A percentile compares a stretch with the other conserved stretches of the same genome.
Evolutionary conservation across 2,113 vertebrate genomes (phyloP).

Genomic region (Gymnogyps californianus): DNA sequence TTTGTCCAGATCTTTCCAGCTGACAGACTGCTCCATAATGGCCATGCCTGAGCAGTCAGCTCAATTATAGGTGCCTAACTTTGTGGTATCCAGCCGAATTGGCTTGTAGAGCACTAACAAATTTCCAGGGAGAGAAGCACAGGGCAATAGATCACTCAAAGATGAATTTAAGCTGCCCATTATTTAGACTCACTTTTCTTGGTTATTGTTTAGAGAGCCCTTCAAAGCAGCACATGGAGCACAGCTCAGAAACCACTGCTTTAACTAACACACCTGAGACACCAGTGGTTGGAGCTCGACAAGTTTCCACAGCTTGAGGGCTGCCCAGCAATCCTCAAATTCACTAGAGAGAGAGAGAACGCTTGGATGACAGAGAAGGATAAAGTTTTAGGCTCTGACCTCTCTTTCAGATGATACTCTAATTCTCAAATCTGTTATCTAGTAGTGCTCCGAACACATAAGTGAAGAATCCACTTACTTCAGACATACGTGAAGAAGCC

Average conservation of each 20-base stretch:
- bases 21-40: neutral
- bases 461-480: neutral
- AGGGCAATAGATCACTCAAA: neutral
- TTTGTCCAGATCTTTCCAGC: neutral
- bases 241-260: neutral
- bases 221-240: neutral
- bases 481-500: accelerated
- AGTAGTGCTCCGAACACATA: accelerated
- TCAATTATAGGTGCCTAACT: neutral
- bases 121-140: neutral
- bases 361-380: neutral
- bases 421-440: neutral
- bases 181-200: neutral
- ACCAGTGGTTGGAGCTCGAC: neutral
- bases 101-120: neutral
- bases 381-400: neutral
- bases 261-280: neutral
- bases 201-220: neutral
- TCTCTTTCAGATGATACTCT: neutral
- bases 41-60: neutral
- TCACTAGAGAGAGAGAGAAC: neutral
- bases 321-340: neutral
- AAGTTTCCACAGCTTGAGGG: neutral
- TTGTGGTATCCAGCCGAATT: neutral
- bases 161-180: neutral